These are phyloP conservation scores for Cephus nigrinus DNA, from an alignment of 2,888 invertebrate species.

Conservation along the genomic window DNA sequence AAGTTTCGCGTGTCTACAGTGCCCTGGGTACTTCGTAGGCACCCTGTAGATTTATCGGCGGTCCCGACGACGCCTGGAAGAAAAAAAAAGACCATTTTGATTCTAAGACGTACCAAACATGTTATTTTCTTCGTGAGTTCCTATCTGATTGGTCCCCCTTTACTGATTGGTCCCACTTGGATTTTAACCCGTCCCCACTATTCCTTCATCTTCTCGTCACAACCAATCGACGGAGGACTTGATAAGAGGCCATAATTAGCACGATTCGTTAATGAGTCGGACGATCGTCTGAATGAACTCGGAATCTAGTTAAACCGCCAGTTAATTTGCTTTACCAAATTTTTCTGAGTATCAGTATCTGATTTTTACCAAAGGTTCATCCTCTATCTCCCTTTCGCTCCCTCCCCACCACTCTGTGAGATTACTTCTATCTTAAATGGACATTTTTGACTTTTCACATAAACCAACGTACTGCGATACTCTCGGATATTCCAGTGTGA, in stretches of 20 bases:
- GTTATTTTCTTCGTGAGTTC: conserved; percentile 51
- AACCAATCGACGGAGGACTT: conserved; percentile 49
- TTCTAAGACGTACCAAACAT: conserved; percentile 44
- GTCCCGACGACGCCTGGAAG: conserved; percentile 9
- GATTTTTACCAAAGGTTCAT: neutral
- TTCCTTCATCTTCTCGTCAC: conserved; percentile 30
- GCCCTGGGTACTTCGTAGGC: neutral
- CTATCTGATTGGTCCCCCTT: conserved; percentile 49
- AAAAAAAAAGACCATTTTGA: conserved; percentile 13
- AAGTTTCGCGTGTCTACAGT: neutral
- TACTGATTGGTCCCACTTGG: conserved; percentile 49
- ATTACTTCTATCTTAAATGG: neutral
- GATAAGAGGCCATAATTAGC: conserved; percentile 62
- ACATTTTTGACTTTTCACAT: neutral
- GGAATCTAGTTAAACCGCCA: neutral
- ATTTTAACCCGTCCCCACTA: conserved; percentile 52
- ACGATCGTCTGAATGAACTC: conserved; percentile 46
- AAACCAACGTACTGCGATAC: neutral
- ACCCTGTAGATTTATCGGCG: conserved; percentile 7
- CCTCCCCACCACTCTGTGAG: neutral
- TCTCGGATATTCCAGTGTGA: no score
- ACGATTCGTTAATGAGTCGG: conserved; percentile 57
- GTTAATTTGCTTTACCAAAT: neutral
- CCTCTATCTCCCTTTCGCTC: neutral
- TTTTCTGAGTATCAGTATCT: neutral